These are phyloP conservation scores for Polyboroides typus DNA, from an alignment of 2,797 vertebrate genomes.

Conservation along the genomic window DNA sequence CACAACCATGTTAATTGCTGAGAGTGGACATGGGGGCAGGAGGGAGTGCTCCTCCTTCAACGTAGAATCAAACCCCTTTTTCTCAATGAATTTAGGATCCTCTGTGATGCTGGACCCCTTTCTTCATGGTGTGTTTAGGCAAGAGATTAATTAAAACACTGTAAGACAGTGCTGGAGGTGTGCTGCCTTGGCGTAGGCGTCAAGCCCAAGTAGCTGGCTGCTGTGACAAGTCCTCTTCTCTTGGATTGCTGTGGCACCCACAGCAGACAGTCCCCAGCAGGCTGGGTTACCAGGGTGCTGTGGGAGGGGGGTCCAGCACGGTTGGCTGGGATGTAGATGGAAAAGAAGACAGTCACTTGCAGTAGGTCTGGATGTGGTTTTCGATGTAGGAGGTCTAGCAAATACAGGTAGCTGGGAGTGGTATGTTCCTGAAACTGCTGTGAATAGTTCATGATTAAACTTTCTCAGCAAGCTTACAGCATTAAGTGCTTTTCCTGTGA, in stretches of 20 bases:
- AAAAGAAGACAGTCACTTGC: background rate
- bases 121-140: background rate
- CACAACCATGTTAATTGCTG: background rate
- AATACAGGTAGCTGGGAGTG: background rate
- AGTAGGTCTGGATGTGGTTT: background rate
- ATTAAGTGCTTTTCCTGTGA: background rate
- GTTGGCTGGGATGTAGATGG: background rate
- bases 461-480: background rate
- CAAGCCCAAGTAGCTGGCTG: background rate
- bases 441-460: slow-evolving; percentile 10
- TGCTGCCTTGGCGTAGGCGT: background rate
- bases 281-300: background rate
- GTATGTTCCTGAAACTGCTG: background rate
- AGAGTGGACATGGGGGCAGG: rapidly evolving
- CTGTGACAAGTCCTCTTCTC: background rate
- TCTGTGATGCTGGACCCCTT: background rate
- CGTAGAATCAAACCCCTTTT: background rate
- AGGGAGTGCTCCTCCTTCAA: background rate
- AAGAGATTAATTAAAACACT: background rate
- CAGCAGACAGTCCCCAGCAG: background rate
- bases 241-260: background rate
- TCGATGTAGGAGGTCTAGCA: background rate
- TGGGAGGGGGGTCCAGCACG: background rate
- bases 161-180: background rate
- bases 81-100: background rate